Base-by-base conservation (phyloP, 2,888 invertebrate species). In the Apotomis turbidana region DNA sequence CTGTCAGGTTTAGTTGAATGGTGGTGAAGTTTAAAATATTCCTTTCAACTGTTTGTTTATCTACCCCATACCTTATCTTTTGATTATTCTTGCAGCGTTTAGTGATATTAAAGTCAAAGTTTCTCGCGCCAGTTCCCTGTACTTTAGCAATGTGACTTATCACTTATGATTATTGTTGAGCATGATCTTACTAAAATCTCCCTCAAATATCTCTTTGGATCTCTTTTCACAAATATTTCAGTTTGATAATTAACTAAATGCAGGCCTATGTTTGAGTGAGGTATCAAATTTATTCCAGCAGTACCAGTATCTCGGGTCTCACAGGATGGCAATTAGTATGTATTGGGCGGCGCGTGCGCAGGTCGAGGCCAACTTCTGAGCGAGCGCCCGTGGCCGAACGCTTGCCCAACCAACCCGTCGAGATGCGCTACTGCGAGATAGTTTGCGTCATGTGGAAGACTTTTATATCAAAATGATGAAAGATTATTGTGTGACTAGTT, bases 11-110 rank as follows among this genome's bases (percentile, higher is more conserved):
- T 87, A 92, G 91, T 87, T 89, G 90, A 87, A 83, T 84, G 85
- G 81, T 87, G 91, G 91, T 90, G 87, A 87, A 86, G 91, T 90
- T 90, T 91, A 92, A 71, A 91, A 82, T 83, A 81, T 87, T 87
- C 81, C 82, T 84, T 80, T 80, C 78, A 81, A 79, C 78, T 76
- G 82, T 86, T 85, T 87, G 89, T 91, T 90, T 90, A 80, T 86
- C 83, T 90, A 90, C 90, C 88, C 84, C 68, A 66, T 67, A 73
- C 75, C 74, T 55, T 27, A 2, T 2, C 27, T 27, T 27, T 27
- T 27, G 2, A 27, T 27, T 27, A 27, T 27, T 27, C 27, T 27
- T 27, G 27, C 27, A 27, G 27, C 27, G 27, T 27, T 27, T 27
- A 27, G 27, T 27, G 27, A 27, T 27, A 27, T 27, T 27, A 27